Conservation (phyloP, 1,140 invertebrate species). For the Bombus haemorrhoidalis region DNA sequence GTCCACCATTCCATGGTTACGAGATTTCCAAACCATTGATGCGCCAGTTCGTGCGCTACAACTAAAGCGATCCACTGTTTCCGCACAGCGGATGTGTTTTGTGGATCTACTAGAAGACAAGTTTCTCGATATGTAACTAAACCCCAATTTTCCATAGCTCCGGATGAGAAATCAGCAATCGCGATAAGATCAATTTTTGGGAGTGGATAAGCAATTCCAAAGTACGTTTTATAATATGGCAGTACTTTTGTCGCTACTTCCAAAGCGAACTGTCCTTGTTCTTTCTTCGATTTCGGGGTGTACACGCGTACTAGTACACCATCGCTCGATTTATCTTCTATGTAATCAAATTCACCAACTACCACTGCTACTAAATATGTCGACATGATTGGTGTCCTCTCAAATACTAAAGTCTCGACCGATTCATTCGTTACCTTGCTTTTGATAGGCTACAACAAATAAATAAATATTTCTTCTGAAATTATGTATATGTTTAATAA, state of each 20-base stretch:
- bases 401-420: constrained; percentile 88
- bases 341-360: constrained; percentile 96
- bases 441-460: constrained; percentile 71
- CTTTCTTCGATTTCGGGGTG: constrained; percentile 94
- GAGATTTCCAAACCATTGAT: constrained; percentile 95
- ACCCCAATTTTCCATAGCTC: constrained; percentile 99
- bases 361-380: constrained; percentile 97
- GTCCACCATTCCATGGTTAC: constrained; percentile 97
- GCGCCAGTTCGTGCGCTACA: constrained; percentile 94
- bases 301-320: constrained; percentile 95
- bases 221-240: constrained; percentile 97
- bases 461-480: not conserved
- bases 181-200: constrained; percentile 98
- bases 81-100: constrained; percentile 91
- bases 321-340: constrained; percentile 91
- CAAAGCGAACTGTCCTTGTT: constrained; percentile 96
- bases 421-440: constrained; percentile 14
- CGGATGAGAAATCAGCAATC: constrained; percentile 95
- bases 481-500: not conserved
- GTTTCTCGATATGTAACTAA: constrained; percentile 92
- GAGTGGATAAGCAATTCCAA: constrained; percentile 96
- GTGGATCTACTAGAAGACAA: constrained; percentile 91
- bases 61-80: constrained; percentile 95
- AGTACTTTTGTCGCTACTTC: constrained; percentile 93
- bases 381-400: constrained; percentile 96